These are phyloP conservation scores for Ditylenchus dipsaci DNA, from an alignment of 1,140 invertebrate species.

Conservation along the genomic window DNA sequence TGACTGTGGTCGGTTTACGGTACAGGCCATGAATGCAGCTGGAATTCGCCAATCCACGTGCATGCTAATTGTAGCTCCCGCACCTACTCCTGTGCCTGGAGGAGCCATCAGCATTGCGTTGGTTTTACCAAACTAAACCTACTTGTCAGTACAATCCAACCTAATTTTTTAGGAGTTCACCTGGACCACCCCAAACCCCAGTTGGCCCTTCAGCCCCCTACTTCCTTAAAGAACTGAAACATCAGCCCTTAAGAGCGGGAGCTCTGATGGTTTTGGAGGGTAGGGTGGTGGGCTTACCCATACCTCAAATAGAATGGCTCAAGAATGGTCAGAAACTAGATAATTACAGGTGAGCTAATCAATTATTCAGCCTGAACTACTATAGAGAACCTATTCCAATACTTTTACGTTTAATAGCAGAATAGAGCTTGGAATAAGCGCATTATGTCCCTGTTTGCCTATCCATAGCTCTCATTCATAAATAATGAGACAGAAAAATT, in stretches of 20 bases:
- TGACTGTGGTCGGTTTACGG: slow-evolving; percentile 53
- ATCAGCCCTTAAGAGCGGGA: slow-evolving; percentile 51
- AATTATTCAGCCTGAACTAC: background rate
- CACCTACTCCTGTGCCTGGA: slow-evolving; percentile 55
- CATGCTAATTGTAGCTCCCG: slow-evolving; percentile 56
- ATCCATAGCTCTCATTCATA: too few species aligned
- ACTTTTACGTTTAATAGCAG: too few species aligned
- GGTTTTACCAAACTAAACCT: slow-evolving; percentile 4
- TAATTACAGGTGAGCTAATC: slow-evolving; percentile 63
- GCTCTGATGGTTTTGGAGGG: slow-evolving; percentile 43
- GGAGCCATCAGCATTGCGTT: slow-evolving; percentile 47
- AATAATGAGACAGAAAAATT: too few species aligned
- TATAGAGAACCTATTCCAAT: too few species aligned
- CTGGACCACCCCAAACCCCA: slow-evolving; percentile 53
- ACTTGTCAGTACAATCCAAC: slow-evolving; percentile 7
- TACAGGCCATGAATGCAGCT: slow-evolving; percentile 55
- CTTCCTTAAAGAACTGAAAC: slow-evolving; percentile 53
- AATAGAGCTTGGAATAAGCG: too few species aligned
- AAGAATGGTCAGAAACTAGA: slow-evolving; percentile 84
- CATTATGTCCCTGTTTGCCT: too few species aligned
- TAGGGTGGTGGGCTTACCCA: slow-evolving; percentile 48
- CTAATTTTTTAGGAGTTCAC: slow-evolving; percentile 40
- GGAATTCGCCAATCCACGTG: slow-evolving; percentile 57
- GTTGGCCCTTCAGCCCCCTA: slow-evolving; percentile 53
- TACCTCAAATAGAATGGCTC: slow-evolving; percentile 72